Evolutionary conservation across 2,888 invertebrate genomes (phyloP).

Genomic region (Tricholauxania praeusta): DNA sequence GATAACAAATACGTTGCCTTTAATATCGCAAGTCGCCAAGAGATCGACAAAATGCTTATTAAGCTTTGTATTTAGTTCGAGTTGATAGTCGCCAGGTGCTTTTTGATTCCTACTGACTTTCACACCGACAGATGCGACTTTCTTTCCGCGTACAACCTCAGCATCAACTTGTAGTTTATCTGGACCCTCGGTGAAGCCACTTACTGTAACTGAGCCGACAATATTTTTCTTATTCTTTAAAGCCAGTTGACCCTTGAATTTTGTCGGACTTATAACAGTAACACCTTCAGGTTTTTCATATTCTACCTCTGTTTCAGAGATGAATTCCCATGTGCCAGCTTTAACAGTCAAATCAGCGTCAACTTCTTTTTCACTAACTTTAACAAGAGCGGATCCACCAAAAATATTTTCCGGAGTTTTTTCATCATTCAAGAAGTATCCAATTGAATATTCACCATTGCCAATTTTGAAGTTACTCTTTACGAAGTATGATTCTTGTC

Average conservation of each 20-base stretch:
- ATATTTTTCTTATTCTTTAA: conserved; percentile 49
- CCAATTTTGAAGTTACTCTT: conserved; percentile 54
- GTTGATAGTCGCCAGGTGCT: conserved; percentile 68
- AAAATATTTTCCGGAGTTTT: conserved; percentile 51
- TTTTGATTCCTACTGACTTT: conserved; percentile 67
- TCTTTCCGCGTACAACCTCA: conserved; percentile 72
- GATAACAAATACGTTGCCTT: conserved; percentile 60
- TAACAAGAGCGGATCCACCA: conserved; percentile 53
- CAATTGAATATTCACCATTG: conserved; percentile 52
- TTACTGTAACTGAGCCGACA: conserved; percentile 63
- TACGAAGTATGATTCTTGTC: conserved; percentile 51
- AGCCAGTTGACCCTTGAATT: conserved; percentile 49
- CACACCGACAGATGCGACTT: conserved; percentile 71
- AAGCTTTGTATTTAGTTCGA: conserved; percentile 72
- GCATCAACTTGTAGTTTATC: conserved; percentile 69
- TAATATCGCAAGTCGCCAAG: conserved; percentile 58
- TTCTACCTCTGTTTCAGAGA: conserved; percentile 43
- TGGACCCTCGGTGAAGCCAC: conserved; percentile 63
- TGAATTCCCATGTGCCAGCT: conserved; percentile 47
- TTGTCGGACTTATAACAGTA: conserved; percentile 40
- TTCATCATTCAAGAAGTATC: conserved; percentile 57
- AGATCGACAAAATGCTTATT: conserved; percentile 62
- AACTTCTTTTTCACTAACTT: conserved; percentile 45
- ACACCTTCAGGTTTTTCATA: conserved; percentile 47
- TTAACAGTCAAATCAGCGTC: conserved; percentile 51